These are phyloP conservation scores for Caenorhabditis wallacei DNA, from an alignment of 2,888 invertebrate species.

Conservation along the genomic window DNA sequence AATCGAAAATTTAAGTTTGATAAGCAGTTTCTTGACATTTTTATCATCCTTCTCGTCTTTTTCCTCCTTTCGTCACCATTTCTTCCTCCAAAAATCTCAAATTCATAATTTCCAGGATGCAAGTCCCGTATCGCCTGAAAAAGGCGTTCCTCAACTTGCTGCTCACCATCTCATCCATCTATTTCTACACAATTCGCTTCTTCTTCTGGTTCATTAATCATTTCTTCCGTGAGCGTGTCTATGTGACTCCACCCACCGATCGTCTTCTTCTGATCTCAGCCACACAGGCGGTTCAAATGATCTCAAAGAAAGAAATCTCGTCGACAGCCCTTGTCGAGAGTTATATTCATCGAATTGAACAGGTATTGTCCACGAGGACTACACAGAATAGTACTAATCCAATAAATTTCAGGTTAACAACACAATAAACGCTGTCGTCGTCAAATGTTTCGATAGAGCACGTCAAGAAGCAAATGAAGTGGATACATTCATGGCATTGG, in stretches of 20 bases:
- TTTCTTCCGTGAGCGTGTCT: constrained; percentile 65
- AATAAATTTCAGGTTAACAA: too few relatives aligned
- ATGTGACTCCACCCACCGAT: constrained; percentile 83
- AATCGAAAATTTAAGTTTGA: neutral
- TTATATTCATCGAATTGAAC: constrained; percentile 79
- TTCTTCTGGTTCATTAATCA: constrained; percentile 65
- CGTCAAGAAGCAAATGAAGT: constrained; percentile 67
- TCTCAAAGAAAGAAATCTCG: constrained; percentile 83
- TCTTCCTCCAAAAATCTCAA: neutral
- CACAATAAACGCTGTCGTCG: constrained; percentile 79
- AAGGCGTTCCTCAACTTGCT: constrained; percentile 38
- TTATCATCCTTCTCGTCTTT: neutral
- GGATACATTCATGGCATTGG: constrained; percentile 66
- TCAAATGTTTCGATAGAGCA: constrained; percentile 76
- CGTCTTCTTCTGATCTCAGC: constrained; percentile 83
- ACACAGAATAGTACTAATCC: too few relatives aligned
- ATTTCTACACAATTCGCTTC: constrained; percentile 61
- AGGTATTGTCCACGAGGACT: too few relatives aligned
- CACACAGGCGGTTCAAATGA: constrained; percentile 83
- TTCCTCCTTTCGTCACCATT: neutral
- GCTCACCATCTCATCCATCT: constrained; percentile 47
- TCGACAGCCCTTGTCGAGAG: constrained; percentile 75
- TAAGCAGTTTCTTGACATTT: neutral
- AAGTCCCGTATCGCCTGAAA: constrained; percentile 50
- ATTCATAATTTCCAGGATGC: constrained; percentile 37